Conservation (phyloP, 2,888 invertebrate species). For the Nipponacmea schrenckii region DNA sequence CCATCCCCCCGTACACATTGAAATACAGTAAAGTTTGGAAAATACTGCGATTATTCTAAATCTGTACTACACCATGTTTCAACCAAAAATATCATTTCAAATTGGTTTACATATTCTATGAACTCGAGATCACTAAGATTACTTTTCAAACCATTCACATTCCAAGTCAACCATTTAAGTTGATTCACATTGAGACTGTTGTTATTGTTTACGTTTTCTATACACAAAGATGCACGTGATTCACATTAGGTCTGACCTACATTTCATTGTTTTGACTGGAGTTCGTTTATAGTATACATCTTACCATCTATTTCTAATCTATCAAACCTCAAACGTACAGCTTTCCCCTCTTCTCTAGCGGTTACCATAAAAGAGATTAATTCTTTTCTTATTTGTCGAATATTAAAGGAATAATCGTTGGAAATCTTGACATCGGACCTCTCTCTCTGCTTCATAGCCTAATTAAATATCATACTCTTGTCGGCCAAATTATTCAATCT, state of each 20-base stretch:
- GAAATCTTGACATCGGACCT: neutral
- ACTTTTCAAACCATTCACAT: neutral
- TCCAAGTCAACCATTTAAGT: neutral
- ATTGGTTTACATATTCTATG: too few species aligned
- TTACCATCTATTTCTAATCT: slow-evolving; percentile 3
- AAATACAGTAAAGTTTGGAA: too few species aligned
- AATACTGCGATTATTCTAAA: too few species aligned
- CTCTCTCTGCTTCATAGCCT: neutral
- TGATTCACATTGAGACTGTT: neutral
- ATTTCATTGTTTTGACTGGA: neutral
- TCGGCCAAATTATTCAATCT: neutral
- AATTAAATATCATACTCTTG: neutral
- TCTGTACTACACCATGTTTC: too few species aligned
- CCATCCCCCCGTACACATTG: too few species aligned
- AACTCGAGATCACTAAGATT: neutral
- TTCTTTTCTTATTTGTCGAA: neutral
- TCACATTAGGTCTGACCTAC: neutral
- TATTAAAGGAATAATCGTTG: neutral
- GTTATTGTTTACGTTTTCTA: neutral
- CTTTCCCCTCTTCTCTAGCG: neutral
- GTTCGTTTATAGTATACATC: neutral
- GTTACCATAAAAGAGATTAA: neutral
- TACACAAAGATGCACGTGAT: too few species aligned
- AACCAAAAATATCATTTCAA: too few species aligned
- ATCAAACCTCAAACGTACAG: neutral